Base-by-base conservation (phyloP, 1,140 invertebrate genomes). In the Drosophila malerkotliana region DNA sequence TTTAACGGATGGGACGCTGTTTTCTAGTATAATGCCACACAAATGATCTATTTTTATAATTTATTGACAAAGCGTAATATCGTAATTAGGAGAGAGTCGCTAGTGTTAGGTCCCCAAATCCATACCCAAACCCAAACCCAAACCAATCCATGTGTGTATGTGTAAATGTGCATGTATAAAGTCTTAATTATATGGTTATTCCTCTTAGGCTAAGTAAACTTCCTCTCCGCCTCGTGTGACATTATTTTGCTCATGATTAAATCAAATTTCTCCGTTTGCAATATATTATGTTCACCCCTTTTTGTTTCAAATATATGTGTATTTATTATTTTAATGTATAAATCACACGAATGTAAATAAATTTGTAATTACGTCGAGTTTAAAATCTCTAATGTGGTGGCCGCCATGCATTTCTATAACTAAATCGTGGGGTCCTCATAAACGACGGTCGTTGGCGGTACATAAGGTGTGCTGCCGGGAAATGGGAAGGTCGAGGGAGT, bases 11-110 rank as follows among this genome's bases (percentile, higher is more conserved):
- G 62, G 51, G 34, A 28, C 52, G 24, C 61, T 69, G 49, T 66
- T 74, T 74, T 56, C 18, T 72, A 63, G 69, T 72, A 72, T 72
- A 77, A 77, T 61, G 57, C 64, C 55, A 67, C 73, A 56, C 66
- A 87, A 88, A 76, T 88, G 79, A 83, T 88, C 79, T 87, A 85
- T 87, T 87, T 85, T 77, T 84, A 83, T 87, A 87, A 88, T 87
- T 88, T 87, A 87, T 82, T 87, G 71, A 79, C 54, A 85, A 80
- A 77, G 77, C 82, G 59, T 75, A 75, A 75, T 64, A 75, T 75
- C 72, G 72, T 66, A 75, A 60, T 82, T 75, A 87, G 78, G 49
- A 81, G 72, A 66, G 63, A 68, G 58, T 58, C 69, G 75, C 67
- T 76, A 84, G 80, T 72, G 53, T 82, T 76, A 72, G 68, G 66